Base-by-base conservation (phyloP, 2,113 vertebrate species). In the Coryphaenoides rupestris region DNA sequence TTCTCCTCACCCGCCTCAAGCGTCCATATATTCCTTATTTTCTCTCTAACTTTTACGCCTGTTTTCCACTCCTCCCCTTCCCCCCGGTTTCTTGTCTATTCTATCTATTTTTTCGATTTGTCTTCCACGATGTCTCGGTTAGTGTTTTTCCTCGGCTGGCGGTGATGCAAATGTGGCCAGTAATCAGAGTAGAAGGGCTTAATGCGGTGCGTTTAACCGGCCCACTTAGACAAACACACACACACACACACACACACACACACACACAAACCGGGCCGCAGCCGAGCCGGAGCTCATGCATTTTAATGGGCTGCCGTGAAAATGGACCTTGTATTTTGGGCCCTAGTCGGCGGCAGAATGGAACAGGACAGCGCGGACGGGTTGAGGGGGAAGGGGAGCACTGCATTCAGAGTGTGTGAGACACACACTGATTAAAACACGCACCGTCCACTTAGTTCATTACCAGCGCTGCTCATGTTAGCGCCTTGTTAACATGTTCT, bases 151-250 rank as follows among this genome's bases (percentile, higher is more conserved):
- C 79, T 81, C 79, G 82, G 84, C 86, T 85, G 72, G 88, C 88
- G 88, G 82, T 88, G 88, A 91, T 91, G 90, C 87, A 89, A 91
- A 91, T 91, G 90, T 90, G 72, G 74, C 73, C 85, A 80, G 84
- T 91, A 91, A 91, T 91, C 90, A 91, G 87, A 88, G 81, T 85
- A 88, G 91, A 89, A 88, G 78, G 87, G 90, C 88, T 90, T 91
- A 92, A 92, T 89, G 87, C 88, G 72, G 78, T 47, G 86, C 86
- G 91, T 92, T 89, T 89, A 85, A 92, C 89, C 88, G 91, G 88
- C 86, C 85, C 84, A 88, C 88, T 90, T 91, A 90, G 84, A 91
- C 90, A 92, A 92, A 92, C 89, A 91, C 81, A 78, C 80, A 69
- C n/a, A 91, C 90, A 92, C 91, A 92, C 89, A 91, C 81, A 78